Percentiles rank a stretch among this genome's conserved stretches.
Conservation (phyloP, 2,113 vertebrate genomes). For the Perca flavescens region DNA sequence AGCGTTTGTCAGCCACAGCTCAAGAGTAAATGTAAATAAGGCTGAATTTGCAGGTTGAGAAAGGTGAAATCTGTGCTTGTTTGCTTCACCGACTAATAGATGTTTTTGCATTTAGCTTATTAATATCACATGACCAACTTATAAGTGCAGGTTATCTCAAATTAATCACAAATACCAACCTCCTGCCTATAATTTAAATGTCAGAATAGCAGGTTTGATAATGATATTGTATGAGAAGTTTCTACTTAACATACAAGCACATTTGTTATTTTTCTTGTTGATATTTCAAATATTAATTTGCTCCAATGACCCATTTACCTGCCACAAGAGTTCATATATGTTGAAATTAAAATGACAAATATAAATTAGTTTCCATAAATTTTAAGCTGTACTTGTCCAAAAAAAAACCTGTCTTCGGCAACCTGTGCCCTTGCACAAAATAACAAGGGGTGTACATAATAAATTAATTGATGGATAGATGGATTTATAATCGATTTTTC, state of each 20-base stretch:
- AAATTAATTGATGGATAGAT: neutral
- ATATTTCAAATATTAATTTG: neutral
- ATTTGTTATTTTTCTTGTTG: neutral
- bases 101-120: neutral
- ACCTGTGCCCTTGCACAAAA: neutral
- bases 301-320: neutral
- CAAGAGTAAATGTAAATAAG: constrained; percentile 32
- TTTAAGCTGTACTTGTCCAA: neutral
- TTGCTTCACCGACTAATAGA: neutral
- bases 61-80: constrained; percentile 1
- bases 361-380: neutral
- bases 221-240: neutral
- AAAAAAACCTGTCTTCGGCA: neutral
- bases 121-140: neutral
- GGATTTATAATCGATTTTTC: neutral
- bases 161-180: neutral
- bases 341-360: neutral
- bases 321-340: neutral
- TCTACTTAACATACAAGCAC: neutral
- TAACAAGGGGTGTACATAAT: neutral
- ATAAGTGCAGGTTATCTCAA: neutral
- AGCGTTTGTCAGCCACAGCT: constrained; percentile 37
- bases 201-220: neutral
- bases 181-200: neutral
- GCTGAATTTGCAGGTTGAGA: constrained; percentile 6